Evolutionary conservation across 2,113 vertebrate species (phyloP).

Genomic region (Xyliphius kryptos): DNA sequence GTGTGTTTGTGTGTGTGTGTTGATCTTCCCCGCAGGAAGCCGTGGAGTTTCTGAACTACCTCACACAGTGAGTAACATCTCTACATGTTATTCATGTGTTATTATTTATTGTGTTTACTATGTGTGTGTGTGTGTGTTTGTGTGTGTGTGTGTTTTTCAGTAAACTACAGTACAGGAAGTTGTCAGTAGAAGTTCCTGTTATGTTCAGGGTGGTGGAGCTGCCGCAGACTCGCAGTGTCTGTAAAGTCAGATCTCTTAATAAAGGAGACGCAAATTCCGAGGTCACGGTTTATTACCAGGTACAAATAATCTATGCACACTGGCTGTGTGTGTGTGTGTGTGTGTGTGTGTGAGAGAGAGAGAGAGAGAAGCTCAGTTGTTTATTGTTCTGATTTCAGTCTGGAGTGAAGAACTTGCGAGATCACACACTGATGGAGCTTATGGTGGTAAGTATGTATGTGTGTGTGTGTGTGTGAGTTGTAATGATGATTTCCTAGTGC

Average conservation of each 20-base stretch:
- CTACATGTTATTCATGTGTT: background rate
- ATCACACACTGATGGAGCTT: conserved; percentile 92
- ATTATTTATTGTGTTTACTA: too few species aligned
- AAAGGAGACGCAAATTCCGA: conserved; percentile 89
- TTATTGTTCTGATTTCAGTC: conserved; percentile 77
- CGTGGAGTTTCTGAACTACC: conserved; percentile 10
- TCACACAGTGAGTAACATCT: conserved; percentile 4
- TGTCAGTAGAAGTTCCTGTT: conserved; percentile 76
- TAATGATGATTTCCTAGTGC: too few species aligned
- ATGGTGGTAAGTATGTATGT: conserved; percentile 84
- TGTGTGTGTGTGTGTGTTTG: conserved; percentile 8
- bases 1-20: too few species aligned
- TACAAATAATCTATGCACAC: conserved; percentile 38
- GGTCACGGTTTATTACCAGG: conserved; percentile 94
- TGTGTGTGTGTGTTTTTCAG: conserved; percentile 56
- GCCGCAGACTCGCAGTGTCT: conserved; percentile 72
- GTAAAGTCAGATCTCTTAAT: conserved; percentile 89
- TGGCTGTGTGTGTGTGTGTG: too few species aligned
- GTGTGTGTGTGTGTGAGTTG: too few species aligned
- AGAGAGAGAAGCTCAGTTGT: background rate
- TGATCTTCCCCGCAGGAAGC: background rate
- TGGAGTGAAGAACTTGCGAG: conserved; percentile 79
- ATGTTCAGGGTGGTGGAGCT: conserved; percentile 87
- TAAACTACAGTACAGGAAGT: conserved; percentile 74
- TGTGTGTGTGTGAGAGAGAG: too few species aligned